Percentiles rank a stretch among this genome's conserved stretches.
Conservation (phyloP, 2,888 invertebrate species). For the Alcis repandata region DNA sequence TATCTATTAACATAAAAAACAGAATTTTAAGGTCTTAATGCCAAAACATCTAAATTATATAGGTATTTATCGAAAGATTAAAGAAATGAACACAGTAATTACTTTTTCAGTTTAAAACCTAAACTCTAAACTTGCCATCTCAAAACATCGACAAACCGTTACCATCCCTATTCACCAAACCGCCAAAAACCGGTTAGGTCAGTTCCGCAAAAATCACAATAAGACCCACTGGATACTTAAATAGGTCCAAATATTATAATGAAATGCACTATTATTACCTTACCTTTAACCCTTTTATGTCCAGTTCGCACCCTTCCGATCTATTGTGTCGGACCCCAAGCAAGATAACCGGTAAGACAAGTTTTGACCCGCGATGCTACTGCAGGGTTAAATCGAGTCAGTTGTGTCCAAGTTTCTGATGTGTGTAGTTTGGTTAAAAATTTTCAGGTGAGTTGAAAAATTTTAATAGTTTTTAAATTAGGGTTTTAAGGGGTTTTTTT, state of each 20-base stretch:
- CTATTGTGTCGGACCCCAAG: constrained; percentile 69
- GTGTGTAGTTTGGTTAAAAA: constrained; percentile 43
- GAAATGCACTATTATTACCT: constrained; percentile 75
- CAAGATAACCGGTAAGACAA: constrained; percentile 86
- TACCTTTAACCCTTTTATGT: constrained; percentile 77
- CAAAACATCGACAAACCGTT: constrained; percentile 47
- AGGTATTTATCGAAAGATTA: too few species aligned
- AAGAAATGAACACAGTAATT: too few species aligned
- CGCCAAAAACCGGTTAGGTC: constrained; percentile 83
- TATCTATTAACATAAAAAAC: too few species aligned
- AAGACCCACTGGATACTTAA: constrained; percentile 83
- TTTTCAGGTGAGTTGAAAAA: constrained; percentile 26
- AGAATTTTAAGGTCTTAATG: too few species aligned
- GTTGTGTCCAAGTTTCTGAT: constrained; percentile 65
- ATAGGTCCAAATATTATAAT: constrained; percentile 86
- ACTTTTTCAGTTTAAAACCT: too few species aligned
- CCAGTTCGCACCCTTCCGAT: constrained; percentile 78
- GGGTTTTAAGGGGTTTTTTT: too few species aligned
- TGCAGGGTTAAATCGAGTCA: constrained; percentile 79
- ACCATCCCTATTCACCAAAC: constrained; percentile 56
- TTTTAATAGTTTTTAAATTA: background rate
- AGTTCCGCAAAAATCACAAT: constrained; percentile 81
- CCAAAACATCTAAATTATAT: too few species aligned
- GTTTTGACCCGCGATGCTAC: constrained; percentile 73
- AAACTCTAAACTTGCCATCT: too few species aligned